Base-by-base conservation (phyloP, 2,797 vertebrate genomes). In the Poecilia picta region DNA sequence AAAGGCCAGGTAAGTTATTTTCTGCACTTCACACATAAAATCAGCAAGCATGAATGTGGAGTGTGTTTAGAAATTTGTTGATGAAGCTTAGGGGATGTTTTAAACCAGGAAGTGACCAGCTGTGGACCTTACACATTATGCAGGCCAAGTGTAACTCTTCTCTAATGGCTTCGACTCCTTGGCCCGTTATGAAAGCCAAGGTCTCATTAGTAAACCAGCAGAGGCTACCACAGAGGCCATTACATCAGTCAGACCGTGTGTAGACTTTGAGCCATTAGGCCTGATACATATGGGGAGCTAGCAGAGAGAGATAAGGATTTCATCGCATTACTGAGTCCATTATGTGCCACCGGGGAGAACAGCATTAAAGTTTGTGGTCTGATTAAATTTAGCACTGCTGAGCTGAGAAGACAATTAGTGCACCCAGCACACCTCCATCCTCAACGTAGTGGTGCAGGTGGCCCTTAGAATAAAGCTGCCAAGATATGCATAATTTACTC, bases 291-390 rank as follows among this genome's bases (percentile, higher is more conserved):
- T 84, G 85, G 93, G 92, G 90, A 86, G 83, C 84, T 80, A 88
- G 88, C 82, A 85, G 86, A 79, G 87, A 85, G 87, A 91, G 92
- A 94, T 93, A 93, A 92, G 92, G 90, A 93, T 94, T 94, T 94
- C 89, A 91, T 93, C 93, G 93, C 93, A 95, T 94, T 94, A 94
- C 91, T 28, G 91, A 92, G 88, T 94, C 91, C 94, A 94, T 95
- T 95, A 94, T 84, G 78, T 84, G 90, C 85, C 89, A 85, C 91
- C 43, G 81, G 92, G 92, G 93, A 93, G 76, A 80, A 81, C 76
- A 79, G 84, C 91, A 92, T 89, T 94, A 92, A 93, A 94, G 92
- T 94, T 92, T 94, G 93, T 92, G 91, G 92, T 93, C 92, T 94
- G 91, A 95, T 94, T 94, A 93, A 93, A 95, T 95, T 94, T 91